Evolutionary conservation across 2,888 invertebrate genomes (phyloP), one percentile per base, ranked within the genome.

Genomic region (Chaetogeoica ovagalla): DNA sequence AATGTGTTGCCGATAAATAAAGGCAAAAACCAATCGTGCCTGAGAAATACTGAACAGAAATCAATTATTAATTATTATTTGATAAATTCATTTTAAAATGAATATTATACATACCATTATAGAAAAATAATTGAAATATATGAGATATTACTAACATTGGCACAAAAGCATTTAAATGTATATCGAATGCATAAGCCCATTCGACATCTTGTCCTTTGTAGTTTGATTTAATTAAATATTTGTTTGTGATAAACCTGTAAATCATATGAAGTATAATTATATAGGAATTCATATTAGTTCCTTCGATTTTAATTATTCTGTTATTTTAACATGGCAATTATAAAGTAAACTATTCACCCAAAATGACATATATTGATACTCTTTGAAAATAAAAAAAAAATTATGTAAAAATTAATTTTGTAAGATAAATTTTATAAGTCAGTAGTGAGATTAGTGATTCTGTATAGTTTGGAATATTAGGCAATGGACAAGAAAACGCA

Each of bases 181-280:
- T 96, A 87, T 99, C 98, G 87, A 99, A 99, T 23, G 96, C 93
- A 87, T 97, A 99, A 8, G 95, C 98, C 98, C 98, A 99, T 87
- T 99, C 98, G 84, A 98, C 95, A 86, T 93, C 93, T 85, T 92
- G 91, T 62, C 90, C 90, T 86, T 89, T 82, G 86, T 88, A 88
- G n/a, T 87, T 86, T 83, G 90, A 90, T 79, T 90, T 89, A 8
- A 92, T 89, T 83, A 94, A 86, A 86, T 93, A 95, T 84, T 90
- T 90, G 87, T 97, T 97, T 83, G 92, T 90, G 52, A 95, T 15
- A 39, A 83, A 82, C 83, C 83, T 83, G 55, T 62, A 82, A 85
- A 84, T 62, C 48, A 43, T 43, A n/a, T 13, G 1, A 13, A 48
- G 48, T 13, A 48, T 1, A 5, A 43, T 43, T 43, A 43, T 43